A percentile compares a stretch with the other conserved stretches of the same genome.
Evolutionary conservation across 2,113 vertebrate species (phyloP).

Genomic region (Canis aureus): DNA sequence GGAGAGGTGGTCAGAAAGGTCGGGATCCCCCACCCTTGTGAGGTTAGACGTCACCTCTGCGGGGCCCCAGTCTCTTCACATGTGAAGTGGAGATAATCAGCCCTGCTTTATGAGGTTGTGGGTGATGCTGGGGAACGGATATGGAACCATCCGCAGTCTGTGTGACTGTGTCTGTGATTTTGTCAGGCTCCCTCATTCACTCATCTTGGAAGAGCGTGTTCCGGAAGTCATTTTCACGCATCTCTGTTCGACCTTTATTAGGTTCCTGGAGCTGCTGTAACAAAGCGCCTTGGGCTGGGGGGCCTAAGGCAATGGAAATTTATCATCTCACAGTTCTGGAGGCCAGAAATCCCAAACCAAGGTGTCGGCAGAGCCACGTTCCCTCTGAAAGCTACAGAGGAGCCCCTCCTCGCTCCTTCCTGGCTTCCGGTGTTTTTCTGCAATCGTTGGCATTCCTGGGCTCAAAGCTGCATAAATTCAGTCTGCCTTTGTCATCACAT

Average conservation of each 20-base stretch:
- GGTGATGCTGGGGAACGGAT: not conserved
- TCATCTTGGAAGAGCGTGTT: not conserved
- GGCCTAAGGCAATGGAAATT: not conserved
- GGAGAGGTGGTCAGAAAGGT: not conserved
- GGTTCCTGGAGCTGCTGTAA: not conserved
- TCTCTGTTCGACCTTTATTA: no score
- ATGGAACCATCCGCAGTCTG: not conserved
- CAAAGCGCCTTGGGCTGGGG: no score
- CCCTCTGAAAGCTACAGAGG: not conserved
- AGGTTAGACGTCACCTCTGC: not conserved
- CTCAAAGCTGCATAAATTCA: not conserved
- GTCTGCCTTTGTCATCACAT: not conserved
- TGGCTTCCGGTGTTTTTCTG: not conserved
- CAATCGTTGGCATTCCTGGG: not conserved
- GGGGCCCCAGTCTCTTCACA: not conserved
- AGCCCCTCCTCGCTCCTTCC: not conserved
- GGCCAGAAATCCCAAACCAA: not conserved
- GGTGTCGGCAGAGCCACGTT: fast-evolving
- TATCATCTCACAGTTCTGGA: not conserved
- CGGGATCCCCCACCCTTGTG: not conserved
- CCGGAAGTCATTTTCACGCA: not conserved
- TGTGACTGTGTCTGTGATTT: not conserved
- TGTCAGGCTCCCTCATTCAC: no score
- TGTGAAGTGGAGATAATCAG: not conserved
- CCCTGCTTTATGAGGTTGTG: not conserved